Percentiles rank a stretch among this genome's conserved stretches.
Evolutionary conservation across 2,888 invertebrate species (phyloP).

Genomic region (Disparrhopalites patrizii): DNA sequence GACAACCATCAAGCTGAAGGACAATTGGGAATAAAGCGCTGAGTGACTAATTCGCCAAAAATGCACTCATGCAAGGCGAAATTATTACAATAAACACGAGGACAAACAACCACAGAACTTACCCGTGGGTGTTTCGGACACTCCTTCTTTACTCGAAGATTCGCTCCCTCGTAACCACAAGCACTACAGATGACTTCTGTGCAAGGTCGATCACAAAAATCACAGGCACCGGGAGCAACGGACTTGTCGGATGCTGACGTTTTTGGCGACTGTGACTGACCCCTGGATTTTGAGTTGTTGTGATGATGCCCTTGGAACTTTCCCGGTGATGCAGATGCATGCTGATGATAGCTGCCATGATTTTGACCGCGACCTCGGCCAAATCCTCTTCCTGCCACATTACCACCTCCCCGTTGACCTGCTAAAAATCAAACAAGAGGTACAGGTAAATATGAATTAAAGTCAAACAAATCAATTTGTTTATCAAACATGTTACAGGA

Average conservation of each 20-base stretch:
- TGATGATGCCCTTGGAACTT: neutral
- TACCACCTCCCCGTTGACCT: neutral
- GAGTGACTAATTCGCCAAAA: neutral
- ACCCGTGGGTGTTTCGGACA: conserved; percentile 19
- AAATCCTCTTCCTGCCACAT: conserved; percentile 7
- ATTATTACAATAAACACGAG: no score
- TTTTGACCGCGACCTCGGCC: conserved; percentile 6
- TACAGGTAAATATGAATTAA: no score
- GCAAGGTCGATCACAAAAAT: conserved; percentile 17
- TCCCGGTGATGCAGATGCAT: no score
- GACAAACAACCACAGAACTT: neutral
- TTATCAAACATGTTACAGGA: no score
- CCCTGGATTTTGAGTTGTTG: neutral
- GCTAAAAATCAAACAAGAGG: no score
- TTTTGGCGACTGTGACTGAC: neutral
- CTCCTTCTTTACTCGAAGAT: conserved; percentile 12
- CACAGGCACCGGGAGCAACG: conserved; percentile 3
- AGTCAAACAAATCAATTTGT: no score
- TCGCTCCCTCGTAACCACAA: conserved; percentile 17
- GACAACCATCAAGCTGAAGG: no score
- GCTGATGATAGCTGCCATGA: neutral
- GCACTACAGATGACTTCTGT: conserved; percentile 18
- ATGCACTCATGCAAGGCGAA: neutral
- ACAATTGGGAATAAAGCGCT: no score
- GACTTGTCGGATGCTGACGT: neutral